Evolutionary conservation across 2,113 vertebrate genomes (phyloP), one percentile per base, ranked within the genome.

Genomic region (Sminthopsis crassicaudata): DNA sequence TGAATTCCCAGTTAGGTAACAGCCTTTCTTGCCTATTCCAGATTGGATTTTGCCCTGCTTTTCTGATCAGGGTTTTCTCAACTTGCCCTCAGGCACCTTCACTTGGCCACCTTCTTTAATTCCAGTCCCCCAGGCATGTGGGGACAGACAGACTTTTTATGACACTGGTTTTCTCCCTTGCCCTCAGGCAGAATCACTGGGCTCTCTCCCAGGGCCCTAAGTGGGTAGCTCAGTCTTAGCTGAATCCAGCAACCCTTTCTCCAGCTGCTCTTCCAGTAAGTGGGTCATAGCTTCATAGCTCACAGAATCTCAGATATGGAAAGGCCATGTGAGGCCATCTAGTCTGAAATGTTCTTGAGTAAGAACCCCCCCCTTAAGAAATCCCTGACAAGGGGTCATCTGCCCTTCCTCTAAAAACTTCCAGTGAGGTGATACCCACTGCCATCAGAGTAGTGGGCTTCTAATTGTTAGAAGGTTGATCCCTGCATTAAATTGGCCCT

Each of bases 61-160:
- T 84, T 84, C 67, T 84, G 67, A 84, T 84, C 67, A 84, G 67
- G 67, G 67, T 84, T 84, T 84, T 84, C 67, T 84, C 67, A 84
- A 84, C 67, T 42, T 84, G n/a, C 67, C 67, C 67, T 84, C 67
- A 84, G 67, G 67, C 67, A 84, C 67, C 67, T 84, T 84, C 67
- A 84, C 67, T 84, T n/a, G 67, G 67, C 67, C 67, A 42, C n/a
- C n/a, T 84, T 84, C 67, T 84, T 84, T 84, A 84, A 84, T 84
- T 84, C 67, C 67, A 84, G 67, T 84, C 67, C 67, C 67, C n/a
- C 67, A 84, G 67, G 67, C 67, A 42, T 42, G n/a, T 84, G 67
- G 67, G 67, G 67, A 84, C 67, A 84, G 67, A 84, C 67, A 84
- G 67, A 84, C 67, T 84, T 84, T 84, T 84, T 84, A 84, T 84